Base-by-base conservation (phyloP, 2,797 vertebrate species). In the Sebastes baramenuke region DNA sequence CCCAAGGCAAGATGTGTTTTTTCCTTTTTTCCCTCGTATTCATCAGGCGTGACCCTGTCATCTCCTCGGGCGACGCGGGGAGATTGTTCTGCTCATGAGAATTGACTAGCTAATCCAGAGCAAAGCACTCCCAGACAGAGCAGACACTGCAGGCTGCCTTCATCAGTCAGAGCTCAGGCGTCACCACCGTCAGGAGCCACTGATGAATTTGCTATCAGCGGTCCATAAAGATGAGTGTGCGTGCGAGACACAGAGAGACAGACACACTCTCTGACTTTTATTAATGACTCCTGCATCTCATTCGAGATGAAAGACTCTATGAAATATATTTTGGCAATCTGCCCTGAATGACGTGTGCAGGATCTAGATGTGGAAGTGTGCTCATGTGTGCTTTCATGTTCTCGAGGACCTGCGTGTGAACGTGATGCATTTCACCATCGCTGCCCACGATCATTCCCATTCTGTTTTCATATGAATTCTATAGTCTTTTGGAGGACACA, bases 21-120 rank as follows among this genome's bases (percentile, higher is more conserved):
- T 36, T 60, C 6, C 6, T 18, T 52, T 29, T 62, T 14, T 1
- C 25, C 0, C 12, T 9, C 6, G 8, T 88, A 89, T 86, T 84
- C 87, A 87, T 92, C 88, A 86, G 70, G 67, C 78, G 36, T 81
- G 86, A 85, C 87, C 87, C 80, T 77, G 86, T 90, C 91, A 81
- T 89, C 86, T 90, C 91, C 93, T 88, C 67, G 3, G 81, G 89
- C 83, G 25, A 85, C 14, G 14, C 66, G 5, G 81, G 82, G 79
- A 93, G 91, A 94, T 92, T 87, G 91, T 86, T 90, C 78, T 78
- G 77, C 82, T 92, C 85, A 79, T 88, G 91, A 86, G 89, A 91
- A 91, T 90, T 89, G 89, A 93, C 92, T 91, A 61, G 85, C 87
- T 94, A 91, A 94, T 93, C 91, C 87, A 72, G 77, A 89, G 80